Percentiles rank a stretch among this genome's conserved stretches.
Conservation (phyloP, 2,888 invertebrate species). For the Seira ritae region DNA sequence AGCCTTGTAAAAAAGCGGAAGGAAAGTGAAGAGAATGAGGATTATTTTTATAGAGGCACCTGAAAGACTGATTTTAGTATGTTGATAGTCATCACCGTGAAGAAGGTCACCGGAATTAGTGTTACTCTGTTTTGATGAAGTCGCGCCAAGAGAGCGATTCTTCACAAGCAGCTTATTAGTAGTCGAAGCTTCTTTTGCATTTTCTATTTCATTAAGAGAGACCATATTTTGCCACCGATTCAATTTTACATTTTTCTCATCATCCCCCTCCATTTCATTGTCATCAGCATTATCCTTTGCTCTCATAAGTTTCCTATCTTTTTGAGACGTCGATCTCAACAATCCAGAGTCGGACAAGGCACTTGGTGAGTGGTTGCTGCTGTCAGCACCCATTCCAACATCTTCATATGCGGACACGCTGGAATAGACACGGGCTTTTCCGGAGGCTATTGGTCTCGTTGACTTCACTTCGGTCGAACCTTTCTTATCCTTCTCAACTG, state of each 20-base stretch:
- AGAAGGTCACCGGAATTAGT: constrained; percentile 30
- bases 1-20: constrained; percentile 4
- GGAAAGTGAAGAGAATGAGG: constrained; percentile 6
- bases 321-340: constrained; percentile 22
- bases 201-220: constrained; percentile 66
- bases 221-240: constrained; percentile 73
- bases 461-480: background rate
- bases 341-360: constrained; percentile 43
- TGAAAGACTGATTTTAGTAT: constrained; percentile 44
- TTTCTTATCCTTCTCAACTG: constrained; percentile 18
- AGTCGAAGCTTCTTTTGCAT: constrained; percentile 32
- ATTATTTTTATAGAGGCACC: constrained; percentile 46
- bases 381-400: constrained; percentile 17
- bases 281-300: background rate
- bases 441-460: background rate
- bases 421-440: constrained; percentile 44
- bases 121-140: constrained; percentile 32
- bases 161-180: constrained; percentile 55
- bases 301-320: too few relatives aligned
- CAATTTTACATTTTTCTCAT: constrained; percentile 50
- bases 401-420: constrained; percentile 54
- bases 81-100: constrained; percentile 51
- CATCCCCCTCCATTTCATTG: constrained; percentile 30
- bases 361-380: constrained; percentile 27
- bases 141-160: background rate